These are phyloP conservation scores for Scaptomyza graminum DNA, from an alignment of 1,140 invertebrate species.

Conservation along the genomic window DNA sequence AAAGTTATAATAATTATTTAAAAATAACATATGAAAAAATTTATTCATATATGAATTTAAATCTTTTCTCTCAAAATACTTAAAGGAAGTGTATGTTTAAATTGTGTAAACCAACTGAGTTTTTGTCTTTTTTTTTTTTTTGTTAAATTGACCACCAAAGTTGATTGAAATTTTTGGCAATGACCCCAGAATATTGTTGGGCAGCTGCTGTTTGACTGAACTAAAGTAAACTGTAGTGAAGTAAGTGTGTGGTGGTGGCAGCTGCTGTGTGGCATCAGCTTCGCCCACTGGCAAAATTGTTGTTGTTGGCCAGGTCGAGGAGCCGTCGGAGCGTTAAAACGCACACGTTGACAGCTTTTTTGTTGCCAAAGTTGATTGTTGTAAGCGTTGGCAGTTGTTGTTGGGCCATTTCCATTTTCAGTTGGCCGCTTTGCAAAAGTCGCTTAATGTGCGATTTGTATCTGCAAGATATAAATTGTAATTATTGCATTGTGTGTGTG, in stretches of 20 bases:
- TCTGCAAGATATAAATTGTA: constrained; percentile 79
- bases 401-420: constrained; percentile 27
- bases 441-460: constrained; percentile 77
- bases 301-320: constrained; percentile 28
- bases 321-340: constrained; percentile 71
- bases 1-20: too few species aligned
- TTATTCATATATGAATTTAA: too few species aligned
- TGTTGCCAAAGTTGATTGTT: not conserved
- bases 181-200: constrained; percentile 50
- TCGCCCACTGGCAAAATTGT: constrained; percentile 45
- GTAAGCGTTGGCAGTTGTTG: constrained; percentile 51
- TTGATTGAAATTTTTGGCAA: constrained; percentile 66
- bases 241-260: constrained; percentile 36
- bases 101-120: too few species aligned
- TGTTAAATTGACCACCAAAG: constrained; percentile 58
- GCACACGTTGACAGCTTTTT: constrained; percentile 77
- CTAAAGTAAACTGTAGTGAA: constrained; percentile 24
- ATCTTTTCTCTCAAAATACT: too few species aligned
- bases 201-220: constrained; percentile 50
- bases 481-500: constrained; percentile 71
- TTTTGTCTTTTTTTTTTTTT: not conserved
- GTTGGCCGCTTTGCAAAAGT: constrained; percentile 9
- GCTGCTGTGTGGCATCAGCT: constrained; percentile 52
- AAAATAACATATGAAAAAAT: too few species aligned
- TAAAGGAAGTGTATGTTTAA: too few species aligned